Conservation (phyloP, 2,797 vertebrate genomes). For the Argentina silus region DNA sequence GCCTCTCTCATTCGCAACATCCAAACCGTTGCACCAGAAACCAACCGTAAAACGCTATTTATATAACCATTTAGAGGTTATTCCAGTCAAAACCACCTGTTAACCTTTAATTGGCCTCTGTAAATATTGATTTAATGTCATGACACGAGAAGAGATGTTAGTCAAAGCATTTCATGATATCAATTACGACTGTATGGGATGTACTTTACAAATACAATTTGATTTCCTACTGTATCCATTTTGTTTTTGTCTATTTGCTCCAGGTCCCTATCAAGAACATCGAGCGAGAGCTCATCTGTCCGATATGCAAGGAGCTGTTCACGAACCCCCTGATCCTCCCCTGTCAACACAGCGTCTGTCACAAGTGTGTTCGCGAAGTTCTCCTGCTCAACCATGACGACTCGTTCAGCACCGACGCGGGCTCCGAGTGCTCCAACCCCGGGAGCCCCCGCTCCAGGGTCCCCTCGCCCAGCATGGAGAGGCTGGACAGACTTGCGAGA, state of each 20-base stretch:
- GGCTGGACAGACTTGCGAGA: constrained; percentile 88
- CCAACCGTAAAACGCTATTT: no score
- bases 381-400: constrained; percentile 89
- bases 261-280: constrained; percentile 96
- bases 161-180: no score
- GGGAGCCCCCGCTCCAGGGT: constrained; percentile 89
- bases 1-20: no score
- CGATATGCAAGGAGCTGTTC: constrained; percentile 95
- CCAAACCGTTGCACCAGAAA: no score
- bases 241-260: neutral
- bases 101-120: no score
- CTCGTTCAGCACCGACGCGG: constrained; percentile 83
- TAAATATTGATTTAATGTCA: no score
- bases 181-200: neutral
- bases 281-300: constrained; percentile 96
- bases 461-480: constrained; percentile 90
- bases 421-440: constrained; percentile 90
- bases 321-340: constrained; percentile 96
- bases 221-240: neutral
- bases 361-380: constrained; percentile 95
- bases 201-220: neutral
- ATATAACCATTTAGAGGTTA: no score
- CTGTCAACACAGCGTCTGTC: constrained; percentile 96
- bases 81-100: no score
- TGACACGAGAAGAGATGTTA: no score